Evolutionary conservation across 2,888 invertebrate species (phyloP), one percentile per base, ranked within the genome.

Genomic region (Xanthia togata): DNA sequence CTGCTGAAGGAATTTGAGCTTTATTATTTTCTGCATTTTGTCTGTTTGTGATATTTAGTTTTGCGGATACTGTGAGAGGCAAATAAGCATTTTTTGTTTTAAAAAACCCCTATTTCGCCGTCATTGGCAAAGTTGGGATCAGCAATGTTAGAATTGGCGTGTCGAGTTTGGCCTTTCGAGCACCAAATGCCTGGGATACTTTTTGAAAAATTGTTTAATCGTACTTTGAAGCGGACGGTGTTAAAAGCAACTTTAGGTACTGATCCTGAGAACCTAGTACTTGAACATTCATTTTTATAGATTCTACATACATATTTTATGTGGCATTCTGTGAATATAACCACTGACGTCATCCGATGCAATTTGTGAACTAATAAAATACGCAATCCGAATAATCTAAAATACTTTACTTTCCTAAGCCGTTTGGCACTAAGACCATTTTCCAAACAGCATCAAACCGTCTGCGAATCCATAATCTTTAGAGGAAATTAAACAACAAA

Each of bases 401-500:
- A 41, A 17, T 1, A n/a, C 14, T n/a, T 31, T 41, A n/a, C 20
- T 4, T 12, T 20, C 31, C 26, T 38, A 55, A 26, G 14, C 12
- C 9, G 4, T 31, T 68, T 47, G 1, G 23, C 9, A 57, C 0
- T 50, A 62, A 71, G 67, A 12, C 11, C 26, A 63, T 59, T 63
- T 60, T 20, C 41, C 64, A 47, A 69, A 73, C 2, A 68, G 70
- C 35, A 50, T n/a, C 59, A 65, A 47, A 73, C 87, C 70, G 57
- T 88, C 89, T 90, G 86, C 73, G 73, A 68, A 75, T 84, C 64
- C 71, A 79, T 91, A 90, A 87, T 92, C 92, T 93, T 90, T 89
- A 87, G 80, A 90, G 92, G 91, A 93, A 93, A 91, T 90, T 88
- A 90, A 91, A 89, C 89, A 87, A 90, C 90, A 91, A 93, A 92